Evolutionary conservation across 2,113 vertebrate species (phyloP).

Genomic region (Psophia crepitans): DNA sequence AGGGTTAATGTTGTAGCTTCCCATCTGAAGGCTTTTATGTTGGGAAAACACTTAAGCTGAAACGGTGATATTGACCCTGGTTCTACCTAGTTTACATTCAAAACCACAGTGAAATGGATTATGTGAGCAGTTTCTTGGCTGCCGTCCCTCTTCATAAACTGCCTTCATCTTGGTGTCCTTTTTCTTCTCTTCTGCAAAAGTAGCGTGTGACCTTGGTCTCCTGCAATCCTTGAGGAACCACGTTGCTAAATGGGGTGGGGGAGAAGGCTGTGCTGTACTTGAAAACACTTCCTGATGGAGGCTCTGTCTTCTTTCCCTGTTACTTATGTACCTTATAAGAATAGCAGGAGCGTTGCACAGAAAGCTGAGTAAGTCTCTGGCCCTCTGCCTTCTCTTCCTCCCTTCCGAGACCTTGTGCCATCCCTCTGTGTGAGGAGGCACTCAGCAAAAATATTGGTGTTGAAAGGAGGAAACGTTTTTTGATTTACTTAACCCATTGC

Average conservation of each 20-base stretch:
- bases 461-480: not conserved
- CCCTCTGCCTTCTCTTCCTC: not conserved
- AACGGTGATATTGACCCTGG: not conserved
- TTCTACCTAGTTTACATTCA: not conserved
- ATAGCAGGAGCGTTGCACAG: not conserved
- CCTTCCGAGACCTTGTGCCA: not conserved
- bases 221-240: not conserved
- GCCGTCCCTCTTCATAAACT: not conserved
- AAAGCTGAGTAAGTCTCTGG: not conserved
- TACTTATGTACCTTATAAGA: not conserved
- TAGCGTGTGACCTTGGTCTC: not conserved
- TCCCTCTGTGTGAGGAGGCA: not conserved
- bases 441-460: accelerated
- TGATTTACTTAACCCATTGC: not conserved
- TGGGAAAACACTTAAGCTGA: not conserved
- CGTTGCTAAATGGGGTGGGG: not conserved
- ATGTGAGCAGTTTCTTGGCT: not conserved
- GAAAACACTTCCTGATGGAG: not conserved
- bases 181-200: not conserved
- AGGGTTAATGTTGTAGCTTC: accelerated
- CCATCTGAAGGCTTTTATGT: not conserved
- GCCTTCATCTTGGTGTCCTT: not conserved
- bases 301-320: not conserved
- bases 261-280: not conserved
- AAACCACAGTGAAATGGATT: not conserved